phyloP scores from a whole-genome alignment of 2,888 invertebrate genomes.

The Hyalella azteca region DNA sequence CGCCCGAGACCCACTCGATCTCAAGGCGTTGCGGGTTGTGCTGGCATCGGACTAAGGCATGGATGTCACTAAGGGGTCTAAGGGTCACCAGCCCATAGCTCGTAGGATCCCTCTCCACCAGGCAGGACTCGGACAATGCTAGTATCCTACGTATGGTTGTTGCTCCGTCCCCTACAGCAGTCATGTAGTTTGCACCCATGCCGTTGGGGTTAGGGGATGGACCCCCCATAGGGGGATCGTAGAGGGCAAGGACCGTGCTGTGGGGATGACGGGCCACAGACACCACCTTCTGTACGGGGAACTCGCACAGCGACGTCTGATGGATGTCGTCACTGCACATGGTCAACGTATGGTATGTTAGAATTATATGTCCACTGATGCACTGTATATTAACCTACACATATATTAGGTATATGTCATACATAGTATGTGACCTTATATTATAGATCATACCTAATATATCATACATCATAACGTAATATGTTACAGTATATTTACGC shows the following conservation, averaged over 20 bases:
- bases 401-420: too few relatives aligned
- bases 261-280: conserved; percentile 65
- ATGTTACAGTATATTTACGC: too few relatives aligned
- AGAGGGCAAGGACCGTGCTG: background rate
- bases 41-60: conserved; percentile 86
- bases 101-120: conserved; percentile 95
- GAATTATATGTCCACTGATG: too few relatives aligned
- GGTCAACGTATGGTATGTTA: background rate
- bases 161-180: background rate
- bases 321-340: conserved; percentile 85
- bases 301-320: conserved; percentile 95
- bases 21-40: conserved; percentile 91
- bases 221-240: background rate
- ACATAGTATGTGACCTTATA: too few relatives aligned
- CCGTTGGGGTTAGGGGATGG: background rate
- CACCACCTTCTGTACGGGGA: conserved; percentile 89
- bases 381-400: too few relatives aligned
- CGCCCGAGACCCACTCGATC: conserved; percentile 92
- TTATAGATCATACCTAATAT: too few relatives aligned
- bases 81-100: conserved; percentile 93
- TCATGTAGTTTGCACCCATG: conserved; percentile 19
- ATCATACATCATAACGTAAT: too few relatives aligned
- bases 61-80: conserved; percentile 72
- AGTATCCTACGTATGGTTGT: conserved; percentile 78
- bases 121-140: conserved; percentile 92